Percentiles rank a stretch among this genome's conserved stretches.
Evolutionary conservation across 2,888 invertebrate species (phyloP).

Genomic region (Dascillus cervinus): DNA sequence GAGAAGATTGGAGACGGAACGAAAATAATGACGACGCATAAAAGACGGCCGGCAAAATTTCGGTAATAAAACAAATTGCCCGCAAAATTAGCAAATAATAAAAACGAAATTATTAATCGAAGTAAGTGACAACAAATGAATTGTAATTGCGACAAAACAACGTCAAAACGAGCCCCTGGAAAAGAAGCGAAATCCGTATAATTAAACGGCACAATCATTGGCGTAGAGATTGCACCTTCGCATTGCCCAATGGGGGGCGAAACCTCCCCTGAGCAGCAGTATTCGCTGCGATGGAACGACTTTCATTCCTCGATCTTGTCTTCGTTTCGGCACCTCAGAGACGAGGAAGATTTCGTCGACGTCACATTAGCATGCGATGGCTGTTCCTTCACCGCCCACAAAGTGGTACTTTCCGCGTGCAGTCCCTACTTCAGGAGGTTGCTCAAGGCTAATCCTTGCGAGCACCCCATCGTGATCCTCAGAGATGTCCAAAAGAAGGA

Average conservation of each 20-base stretch:
- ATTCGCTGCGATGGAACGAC: constrained; percentile 91
- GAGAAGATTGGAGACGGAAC: too few species aligned
- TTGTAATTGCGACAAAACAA: constrained; percentile 5
- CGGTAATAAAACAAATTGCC: too few species aligned
- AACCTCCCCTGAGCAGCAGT: constrained; percentile 69
- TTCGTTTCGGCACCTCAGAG: constrained; percentile 80
- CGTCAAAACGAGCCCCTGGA: constrained; percentile 8
- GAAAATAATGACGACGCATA: too few species aligned
- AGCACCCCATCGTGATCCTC: constrained; percentile 83
- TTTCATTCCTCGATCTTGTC: constrained; percentile 87
- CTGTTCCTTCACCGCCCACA: constrained; percentile 83
- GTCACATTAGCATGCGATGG: constrained; percentile 89
- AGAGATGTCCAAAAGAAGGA: constrained; percentile 79
- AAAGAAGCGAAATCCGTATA: constrained; percentile 2
- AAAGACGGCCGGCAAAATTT: too few species aligned
- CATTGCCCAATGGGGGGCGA: constrained; percentile 52
- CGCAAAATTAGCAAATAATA: too few species aligned
- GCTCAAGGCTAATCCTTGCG: constrained; percentile 83
- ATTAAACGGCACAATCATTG: constrained; percentile 31
- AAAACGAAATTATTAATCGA: too few species aligned
- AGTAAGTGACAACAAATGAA: too few species aligned
- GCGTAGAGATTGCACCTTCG: constrained; percentile 43
- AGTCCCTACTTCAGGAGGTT: constrained; percentile 86
- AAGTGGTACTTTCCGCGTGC: constrained; percentile 85
- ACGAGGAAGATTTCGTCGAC: constrained; percentile 89